These are phyloP conservation scores for Macquaria australasica DNA, from an alignment of 2,113 vertebrate species.

Conservation along the genomic window DNA sequence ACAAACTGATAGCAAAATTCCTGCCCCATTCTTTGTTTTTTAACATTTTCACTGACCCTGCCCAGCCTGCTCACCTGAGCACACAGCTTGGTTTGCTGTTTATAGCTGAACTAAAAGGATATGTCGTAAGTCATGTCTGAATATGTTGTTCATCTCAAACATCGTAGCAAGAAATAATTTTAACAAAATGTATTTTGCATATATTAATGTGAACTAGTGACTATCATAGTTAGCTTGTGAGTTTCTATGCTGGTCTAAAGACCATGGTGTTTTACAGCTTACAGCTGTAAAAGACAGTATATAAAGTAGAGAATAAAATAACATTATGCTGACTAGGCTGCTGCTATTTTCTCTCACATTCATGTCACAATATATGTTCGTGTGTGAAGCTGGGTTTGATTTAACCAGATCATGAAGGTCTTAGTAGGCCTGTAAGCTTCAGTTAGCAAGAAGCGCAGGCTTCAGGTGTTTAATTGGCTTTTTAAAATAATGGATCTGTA, in stretches of 20 bases:
- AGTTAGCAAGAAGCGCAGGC: background rate
- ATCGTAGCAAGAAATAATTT: background rate
- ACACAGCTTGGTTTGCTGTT: background rate
- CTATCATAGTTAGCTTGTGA: background rate
- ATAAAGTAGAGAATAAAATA: background rate
- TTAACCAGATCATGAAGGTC: background rate
- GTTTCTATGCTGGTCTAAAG: background rate
- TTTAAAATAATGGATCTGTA: background rate
- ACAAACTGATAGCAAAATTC: constrained; percentile 63
- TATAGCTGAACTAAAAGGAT: background rate
- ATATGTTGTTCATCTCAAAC: background rate
- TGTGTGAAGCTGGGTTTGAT: background rate
- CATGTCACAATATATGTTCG: background rate
- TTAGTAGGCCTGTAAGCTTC: background rate
- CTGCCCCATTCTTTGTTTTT: constrained; percentile 9
- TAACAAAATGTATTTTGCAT: too few relatives aligned
- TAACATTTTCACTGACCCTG: background rate
- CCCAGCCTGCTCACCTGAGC: constrained; percentile 4
- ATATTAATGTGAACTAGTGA: background rate
- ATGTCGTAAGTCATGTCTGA: background rate
- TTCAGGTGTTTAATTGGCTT: background rate
- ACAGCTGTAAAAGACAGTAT: background rate
- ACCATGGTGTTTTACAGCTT: background rate
- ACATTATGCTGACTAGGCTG: too few relatives aligned
- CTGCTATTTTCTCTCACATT: too few relatives aligned